Evolutionary conservation across 2,797 vertebrate species (phyloP).

Genomic region (Staurois parvus): DNA sequence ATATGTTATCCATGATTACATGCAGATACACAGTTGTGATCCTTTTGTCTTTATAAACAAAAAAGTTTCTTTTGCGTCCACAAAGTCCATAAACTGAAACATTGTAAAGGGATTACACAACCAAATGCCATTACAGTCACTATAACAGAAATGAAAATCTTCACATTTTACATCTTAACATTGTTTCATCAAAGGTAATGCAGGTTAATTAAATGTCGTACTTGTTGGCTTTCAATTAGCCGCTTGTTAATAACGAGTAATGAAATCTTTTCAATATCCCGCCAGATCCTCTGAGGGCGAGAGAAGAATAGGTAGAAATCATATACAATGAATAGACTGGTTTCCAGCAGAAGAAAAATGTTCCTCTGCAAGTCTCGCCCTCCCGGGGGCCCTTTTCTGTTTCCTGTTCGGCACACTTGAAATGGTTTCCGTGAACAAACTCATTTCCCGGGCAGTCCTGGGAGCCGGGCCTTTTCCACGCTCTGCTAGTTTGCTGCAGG

Average conservation of each 20-base stretch:
- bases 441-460: background rate
- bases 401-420: background rate
- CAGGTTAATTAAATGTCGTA: conserved; percentile 32
- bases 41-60: too few species aligned
- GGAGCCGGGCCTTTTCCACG: background rate
- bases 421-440: background rate
- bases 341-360: conserved; percentile 2
- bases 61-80: background rate
- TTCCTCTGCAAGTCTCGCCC: background rate
- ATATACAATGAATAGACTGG: background rate
- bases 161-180: background rate
- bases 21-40: background rate
- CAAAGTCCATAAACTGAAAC: background rate
- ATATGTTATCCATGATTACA: background rate
- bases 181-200: conserved; percentile 29
- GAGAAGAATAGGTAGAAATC: background rate
- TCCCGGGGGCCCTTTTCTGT: background rate
- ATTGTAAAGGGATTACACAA: background rate
- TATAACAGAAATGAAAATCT: conserved; percentile 4
- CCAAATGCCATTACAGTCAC: background rate
- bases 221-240: conserved; percentile 33
- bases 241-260: conserved; percentile 35
- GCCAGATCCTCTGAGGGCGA: background rate
- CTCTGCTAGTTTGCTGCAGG: background rate
- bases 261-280: conserved; percentile 23